Conservation (phyloP, 2,888 invertebrate genomes). For the Coremacera marginata region DNA sequence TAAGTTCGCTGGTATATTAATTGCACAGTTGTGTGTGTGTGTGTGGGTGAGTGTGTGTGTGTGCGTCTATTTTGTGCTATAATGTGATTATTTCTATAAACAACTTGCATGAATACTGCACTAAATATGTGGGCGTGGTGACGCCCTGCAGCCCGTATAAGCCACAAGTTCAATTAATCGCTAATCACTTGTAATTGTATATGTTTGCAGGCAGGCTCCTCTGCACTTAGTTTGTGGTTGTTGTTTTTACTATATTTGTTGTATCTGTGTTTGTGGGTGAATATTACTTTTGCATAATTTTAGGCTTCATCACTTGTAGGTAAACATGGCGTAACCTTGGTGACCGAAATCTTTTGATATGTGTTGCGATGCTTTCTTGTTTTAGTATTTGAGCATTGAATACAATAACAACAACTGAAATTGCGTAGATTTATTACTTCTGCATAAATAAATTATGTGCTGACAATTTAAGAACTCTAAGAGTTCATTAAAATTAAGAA, state of each 20-base stretch:
- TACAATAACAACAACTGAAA: background rate
- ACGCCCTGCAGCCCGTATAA: constrained; percentile 6
- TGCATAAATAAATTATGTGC: constrained; percentile 3
- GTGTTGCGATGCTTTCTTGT: background rate
- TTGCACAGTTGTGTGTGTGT: background rate
- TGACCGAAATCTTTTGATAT: background rate
- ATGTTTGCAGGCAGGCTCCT: constrained; percentile 6
- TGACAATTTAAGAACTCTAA: no score
- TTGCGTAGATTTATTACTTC: background rate
- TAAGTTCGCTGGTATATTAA: no score
- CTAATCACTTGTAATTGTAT: constrained; percentile 38
- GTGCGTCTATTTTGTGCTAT: background rate
- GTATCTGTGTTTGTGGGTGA: background rate
- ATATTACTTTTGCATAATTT: constrained; percentile 16
- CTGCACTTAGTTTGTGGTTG: background rate
- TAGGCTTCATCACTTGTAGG: background rate
- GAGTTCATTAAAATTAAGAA: no score
- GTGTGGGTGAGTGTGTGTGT: background rate
- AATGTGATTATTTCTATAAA: constrained; percentile 29
- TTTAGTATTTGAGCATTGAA: background rate
- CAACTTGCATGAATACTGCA: constrained; percentile 17
- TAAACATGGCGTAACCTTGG: constrained; percentile 12
- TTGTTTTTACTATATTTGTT: background rate
- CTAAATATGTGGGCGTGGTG: constrained; percentile 4
- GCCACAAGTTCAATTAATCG: constrained; percentile 34